Evolutionary conservation across 2,113 vertebrate genomes (phyloP).

Genomic region (Actenoides hombroni): DNA sequence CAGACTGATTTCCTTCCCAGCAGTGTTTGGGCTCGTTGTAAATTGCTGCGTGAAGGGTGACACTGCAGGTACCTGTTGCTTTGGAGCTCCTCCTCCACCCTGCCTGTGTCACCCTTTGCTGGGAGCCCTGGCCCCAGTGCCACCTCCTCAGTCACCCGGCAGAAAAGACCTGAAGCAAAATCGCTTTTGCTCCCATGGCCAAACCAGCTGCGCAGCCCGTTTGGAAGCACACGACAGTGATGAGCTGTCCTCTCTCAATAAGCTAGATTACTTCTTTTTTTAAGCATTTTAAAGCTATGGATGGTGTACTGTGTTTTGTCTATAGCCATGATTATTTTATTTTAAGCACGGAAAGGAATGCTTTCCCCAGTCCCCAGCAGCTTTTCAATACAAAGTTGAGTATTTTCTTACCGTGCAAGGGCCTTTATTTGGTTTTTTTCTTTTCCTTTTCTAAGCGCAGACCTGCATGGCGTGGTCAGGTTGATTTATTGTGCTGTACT

Average conservation of each 20-base stretch:
- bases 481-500: not conserved
- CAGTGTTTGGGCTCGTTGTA: not conserved
- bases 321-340: not conserved
- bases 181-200: not conserved
- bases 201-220: not conserved
- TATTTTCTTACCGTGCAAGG: not conserved
- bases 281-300: not conserved
- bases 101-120: not conserved
- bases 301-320: not conserved
- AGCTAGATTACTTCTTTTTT: not conserved
- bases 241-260: not conserved
- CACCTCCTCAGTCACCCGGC: not conserved
- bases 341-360: not conserved
- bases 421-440: not conserved
- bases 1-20: not conserved
- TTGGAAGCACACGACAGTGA: not conserved
- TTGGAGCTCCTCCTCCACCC: not conserved
- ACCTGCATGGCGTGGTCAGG: rapidly evolving
- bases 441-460: not conserved
- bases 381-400: not conserved
- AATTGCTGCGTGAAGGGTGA: not conserved
- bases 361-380: not conserved
- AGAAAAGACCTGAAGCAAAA: not conserved
- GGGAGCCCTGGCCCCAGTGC: not conserved
- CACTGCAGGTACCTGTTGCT: not conserved